Evolutionary conservation across 1,140 invertebrate genomes (phyloP).

Genomic region (Aradophagus sp.): DNA sequence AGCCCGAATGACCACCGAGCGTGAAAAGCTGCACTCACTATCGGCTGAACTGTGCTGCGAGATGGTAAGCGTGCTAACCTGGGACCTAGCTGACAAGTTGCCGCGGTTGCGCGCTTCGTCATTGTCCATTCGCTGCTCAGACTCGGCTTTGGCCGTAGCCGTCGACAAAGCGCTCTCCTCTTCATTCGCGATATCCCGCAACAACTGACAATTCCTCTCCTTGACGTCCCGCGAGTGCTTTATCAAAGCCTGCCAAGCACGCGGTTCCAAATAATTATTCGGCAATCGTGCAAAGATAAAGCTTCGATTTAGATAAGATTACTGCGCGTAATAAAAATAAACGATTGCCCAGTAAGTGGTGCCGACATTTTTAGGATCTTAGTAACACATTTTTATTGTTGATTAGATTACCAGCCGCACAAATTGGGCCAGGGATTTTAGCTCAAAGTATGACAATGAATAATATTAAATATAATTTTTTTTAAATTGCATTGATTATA

Average conservation of each 20-base stretch:
- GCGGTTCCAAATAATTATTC: constrained; percentile 37
- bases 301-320: constrained; percentile 48
- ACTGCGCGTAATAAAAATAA: constrained; percentile 39
- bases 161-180: constrained; percentile 38
- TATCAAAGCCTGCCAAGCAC: constrained; percentile 59
- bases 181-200: constrained; percentile 65
- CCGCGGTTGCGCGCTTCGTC: constrained; percentile 58
- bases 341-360: constrained; percentile 10
- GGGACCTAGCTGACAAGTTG: constrained; percentile 66
- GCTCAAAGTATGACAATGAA: too few species aligned
- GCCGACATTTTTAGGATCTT: constrained; percentile 36
- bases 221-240: constrained; percentile 67
- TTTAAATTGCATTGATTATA: too few species aligned
- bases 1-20: constrained; percentile 69
- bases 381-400: constrained; percentile 19
- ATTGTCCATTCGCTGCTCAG: constrained; percentile 46
- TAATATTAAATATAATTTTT: too few species aligned
- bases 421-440: background rate
- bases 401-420: constrained; percentile 29
- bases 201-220: constrained; percentile 66
- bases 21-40: constrained; percentile 69
- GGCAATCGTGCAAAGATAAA: constrained; percentile 45
- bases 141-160: constrained; percentile 30
- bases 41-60: constrained; percentile 70
- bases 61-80: constrained; percentile 69